Conservation (phyloP, 2,888 invertebrate species). For the Cosmopolites sordidus region DNA sequence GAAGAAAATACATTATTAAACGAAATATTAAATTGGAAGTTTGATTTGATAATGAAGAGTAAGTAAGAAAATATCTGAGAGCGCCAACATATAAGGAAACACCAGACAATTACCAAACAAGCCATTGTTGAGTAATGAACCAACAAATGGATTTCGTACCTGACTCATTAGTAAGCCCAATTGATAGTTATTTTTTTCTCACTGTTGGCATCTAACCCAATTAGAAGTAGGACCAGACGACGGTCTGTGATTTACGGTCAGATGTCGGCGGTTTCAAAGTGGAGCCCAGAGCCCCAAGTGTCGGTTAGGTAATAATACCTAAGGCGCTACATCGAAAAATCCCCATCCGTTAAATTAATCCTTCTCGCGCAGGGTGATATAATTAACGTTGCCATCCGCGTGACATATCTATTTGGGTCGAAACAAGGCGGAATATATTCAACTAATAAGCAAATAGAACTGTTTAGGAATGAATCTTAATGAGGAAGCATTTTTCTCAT, state of each 20-base stretch:
- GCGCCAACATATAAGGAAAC: too few relatives aligned
- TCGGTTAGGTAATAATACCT: constrained; percentile 11
- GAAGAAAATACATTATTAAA: too few relatives aligned
- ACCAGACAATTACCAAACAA: too few relatives aligned
- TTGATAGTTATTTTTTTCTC: too few relatives aligned
- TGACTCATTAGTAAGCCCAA: too few relatives aligned
- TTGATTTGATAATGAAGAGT: too few relatives aligned
- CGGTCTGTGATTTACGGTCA: constrained; percentile 3
- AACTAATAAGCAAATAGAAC: neutral
- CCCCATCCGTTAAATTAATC: constrained; percentile 10
- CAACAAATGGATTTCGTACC: neutral
- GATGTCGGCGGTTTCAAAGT: constrained; percentile 3
- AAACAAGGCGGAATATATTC: constrained; percentile 5
- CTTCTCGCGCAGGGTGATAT: constrained; percentile 12
- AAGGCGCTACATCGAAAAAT: constrained; percentile 11
- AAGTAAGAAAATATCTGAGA: too few relatives aligned
- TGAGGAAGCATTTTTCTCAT: too few relatives aligned
- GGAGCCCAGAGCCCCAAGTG: neutral
- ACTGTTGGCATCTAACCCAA: too few relatives aligned
- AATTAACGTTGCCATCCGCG: constrained; percentile 7
- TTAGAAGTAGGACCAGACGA: neutral
- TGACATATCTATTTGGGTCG: constrained; percentile 9
- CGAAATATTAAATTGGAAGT: too few relatives aligned
- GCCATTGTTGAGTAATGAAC: too few relatives aligned
- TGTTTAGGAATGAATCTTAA: too few relatives aligned